A percentile compares a stretch with the other conserved stretches of the same genome.
Evolutionary conservation across 2,113 vertebrate species (phyloP).

Genomic region (Rhineura floridana): DNA sequence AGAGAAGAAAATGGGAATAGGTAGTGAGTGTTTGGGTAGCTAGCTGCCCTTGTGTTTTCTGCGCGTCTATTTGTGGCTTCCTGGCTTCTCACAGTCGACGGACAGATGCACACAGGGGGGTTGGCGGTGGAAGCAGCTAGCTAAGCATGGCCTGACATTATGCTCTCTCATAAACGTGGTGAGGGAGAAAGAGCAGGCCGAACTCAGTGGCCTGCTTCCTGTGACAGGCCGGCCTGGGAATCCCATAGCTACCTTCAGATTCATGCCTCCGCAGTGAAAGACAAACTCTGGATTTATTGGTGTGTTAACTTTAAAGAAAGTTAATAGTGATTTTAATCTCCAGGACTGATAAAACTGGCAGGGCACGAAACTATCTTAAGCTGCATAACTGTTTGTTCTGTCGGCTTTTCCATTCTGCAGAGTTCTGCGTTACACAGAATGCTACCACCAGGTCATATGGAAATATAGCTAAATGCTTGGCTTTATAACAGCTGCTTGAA

Average conservation of each 20-base stretch:
- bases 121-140: not conserved
- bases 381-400: not conserved
- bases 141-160: not conserved
- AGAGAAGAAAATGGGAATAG: accelerated
- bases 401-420: too few species aligned
- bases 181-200: not conserved
- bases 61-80: not conserved
- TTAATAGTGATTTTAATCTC: not conserved
- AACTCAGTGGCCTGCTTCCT: not conserved
- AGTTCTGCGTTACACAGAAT: not conserved
- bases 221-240: not conserved
- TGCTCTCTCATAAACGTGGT: not conserved
- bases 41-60: not conserved
- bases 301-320: not conserved
- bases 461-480: not conserved
- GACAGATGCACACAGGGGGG: not conserved
- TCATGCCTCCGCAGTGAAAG: not conserved
- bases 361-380: not conserved
- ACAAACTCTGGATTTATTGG: not conserved
- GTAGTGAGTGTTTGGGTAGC: not conserved
- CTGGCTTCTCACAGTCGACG: not conserved
- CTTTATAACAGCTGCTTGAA: not conserved
- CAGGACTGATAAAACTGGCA: not conserved
- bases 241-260: not conserved
- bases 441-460: not conserved